Base-by-base conservation (phyloP, 2,797 vertebrate species). In the Agapornis canus region DNA sequence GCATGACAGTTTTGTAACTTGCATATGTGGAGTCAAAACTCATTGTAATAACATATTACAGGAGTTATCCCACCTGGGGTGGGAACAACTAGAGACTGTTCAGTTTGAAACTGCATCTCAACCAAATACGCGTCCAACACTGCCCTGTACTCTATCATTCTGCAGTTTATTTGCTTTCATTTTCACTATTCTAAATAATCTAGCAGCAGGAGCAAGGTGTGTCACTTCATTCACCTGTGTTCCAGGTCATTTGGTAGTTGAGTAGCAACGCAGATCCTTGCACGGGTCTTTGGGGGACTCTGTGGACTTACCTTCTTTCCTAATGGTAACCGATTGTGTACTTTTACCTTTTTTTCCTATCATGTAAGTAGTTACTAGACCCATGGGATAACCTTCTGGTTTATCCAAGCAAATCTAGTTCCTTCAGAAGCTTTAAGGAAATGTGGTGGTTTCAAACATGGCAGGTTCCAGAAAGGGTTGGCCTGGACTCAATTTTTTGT, bases 31-130 rank as follows among this genome's bases (percentile, higher is more conserved):
- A 60, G 42, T 45, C 0, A 0, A 71, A 66, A 3, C 26, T 68
- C 47, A 2, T 0, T 0, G n/a, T 42, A 9, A 23, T 45, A 43
- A 11, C 5, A 1, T 17, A 5, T 1, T 11, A 4, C n/a, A 45
- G 71, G n/a, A 25, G 18, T 10, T 64, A 65, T 91, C 14, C 57
- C 29, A 35, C 23, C 22, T 6, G 21, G 18, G 19, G 4, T 35
- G 39, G 76, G 29, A 86, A 27, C 13, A 51, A 10, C 47, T 26
- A 59, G n/a, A 22, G 21, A 23, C 73, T 63, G 20, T 17, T 65
- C 11, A 19, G 29, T 29, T 23, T 32, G 21, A 43, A 56, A 10
- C 0, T 40, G 18, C 56, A 19, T 35, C 31, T 88, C 59, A 59
- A 7, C 29, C 20, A 22, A 20, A 4, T 35, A 3, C 1, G 3